phyloP scores from a whole-genome alignment of 2,888 invertebrate species.

The Cerastis leucographa region DNA sequence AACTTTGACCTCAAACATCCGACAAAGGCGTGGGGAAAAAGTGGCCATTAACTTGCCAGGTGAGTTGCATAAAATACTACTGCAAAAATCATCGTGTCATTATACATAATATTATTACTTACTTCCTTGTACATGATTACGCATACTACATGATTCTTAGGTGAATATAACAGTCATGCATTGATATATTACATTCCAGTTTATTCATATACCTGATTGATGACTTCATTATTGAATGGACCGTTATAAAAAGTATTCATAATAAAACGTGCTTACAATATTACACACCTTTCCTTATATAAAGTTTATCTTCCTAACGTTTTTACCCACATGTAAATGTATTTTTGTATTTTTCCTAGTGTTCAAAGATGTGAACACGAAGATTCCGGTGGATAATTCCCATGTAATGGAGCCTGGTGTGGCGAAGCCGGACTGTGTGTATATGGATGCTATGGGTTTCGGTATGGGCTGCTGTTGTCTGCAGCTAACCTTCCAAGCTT shows the following conservation, averaged over 20 bases:
- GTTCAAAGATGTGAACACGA: slow-evolving; percentile 96
- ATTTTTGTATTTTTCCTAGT: slow-evolving; percentile 90
- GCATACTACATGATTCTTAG: slow-evolving; percentile 18
- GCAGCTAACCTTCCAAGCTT: slow-evolving; percentile 98
- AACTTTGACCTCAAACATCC: slow-evolving; percentile 98
- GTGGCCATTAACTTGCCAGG: slow-evolving; percentile 99
- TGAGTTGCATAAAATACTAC: slow-evolving; percentile 80
- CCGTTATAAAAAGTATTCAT: slow-evolving; percentile 20
- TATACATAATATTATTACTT: slow-evolving; percentile 1
- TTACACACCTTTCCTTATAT: slow-evolving; percentile 38
- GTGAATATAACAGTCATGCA: slow-evolving; percentile 16
- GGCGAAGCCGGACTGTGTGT: slow-evolving; percentile 97
- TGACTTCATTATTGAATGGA: slow-evolving; percentile 28
- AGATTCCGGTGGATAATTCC: slow-evolving; percentile 95
- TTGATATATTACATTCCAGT: slow-evolving; percentile 17
- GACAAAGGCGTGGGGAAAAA: slow-evolving; percentile 97
- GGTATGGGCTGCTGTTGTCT: slow-evolving; percentile 99
- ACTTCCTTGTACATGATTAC: slow-evolving; percentile 22
- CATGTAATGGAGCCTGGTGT: slow-evolving; percentile 91
- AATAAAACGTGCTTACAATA: slow-evolving; percentile 10
- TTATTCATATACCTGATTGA: slow-evolving; percentile 13
- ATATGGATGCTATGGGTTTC: slow-evolving; percentile 99
- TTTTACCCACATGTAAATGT: slow-evolving; percentile 41
- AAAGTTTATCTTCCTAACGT: slow-evolving; percentile 24
- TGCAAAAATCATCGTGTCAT: not conserved